Conservation (phyloP, 2,113 vertebrate genomes). For the Acrocephalus arundinaceus region DNA sequence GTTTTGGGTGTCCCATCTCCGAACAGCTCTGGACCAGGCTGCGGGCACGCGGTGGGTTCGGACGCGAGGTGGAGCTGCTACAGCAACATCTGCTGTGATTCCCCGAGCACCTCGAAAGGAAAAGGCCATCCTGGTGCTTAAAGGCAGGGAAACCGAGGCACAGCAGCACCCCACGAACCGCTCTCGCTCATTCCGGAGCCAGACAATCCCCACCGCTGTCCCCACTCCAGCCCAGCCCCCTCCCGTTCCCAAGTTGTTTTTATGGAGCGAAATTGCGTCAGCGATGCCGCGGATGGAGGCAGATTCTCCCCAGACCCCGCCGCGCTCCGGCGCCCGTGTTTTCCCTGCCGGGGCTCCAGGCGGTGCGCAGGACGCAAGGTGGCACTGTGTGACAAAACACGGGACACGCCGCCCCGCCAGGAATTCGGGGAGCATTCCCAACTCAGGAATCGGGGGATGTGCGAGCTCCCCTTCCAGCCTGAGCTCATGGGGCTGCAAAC, state of each 20-base stretch:
- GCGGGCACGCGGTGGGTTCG: rapidly evolving
- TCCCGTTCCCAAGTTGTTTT: background rate
- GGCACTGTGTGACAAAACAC: slow-evolving; percentile 7
- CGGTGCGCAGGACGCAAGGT: background rate
- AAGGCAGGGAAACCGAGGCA: background rate
- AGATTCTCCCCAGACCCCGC: background rate
- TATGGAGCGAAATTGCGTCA: background rate
- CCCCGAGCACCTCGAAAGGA: rapidly evolving
- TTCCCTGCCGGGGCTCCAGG: background rate
- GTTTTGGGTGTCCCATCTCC: background rate
- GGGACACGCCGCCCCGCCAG: rapidly evolving
- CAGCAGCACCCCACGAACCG: rapidly evolving
- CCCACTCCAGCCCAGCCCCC: background rate
- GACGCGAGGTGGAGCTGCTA: background rate
- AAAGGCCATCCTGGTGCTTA: rapidly evolving
- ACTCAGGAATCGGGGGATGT: rapidly evolving
- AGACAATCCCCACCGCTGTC: rapidly evolving
- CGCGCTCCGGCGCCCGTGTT: rapidly evolving
- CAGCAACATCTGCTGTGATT: background rate
- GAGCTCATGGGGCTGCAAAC: rapidly evolving
- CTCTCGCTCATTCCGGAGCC: background rate
- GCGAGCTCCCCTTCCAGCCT: background rate
- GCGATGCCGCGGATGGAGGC: background rate
- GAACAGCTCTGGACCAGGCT: rapidly evolving
- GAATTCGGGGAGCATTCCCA: background rate